Base-by-base conservation (phyloP, 2,888 invertebrate genomes). In the Drosophila hawaiiensis region DNA sequence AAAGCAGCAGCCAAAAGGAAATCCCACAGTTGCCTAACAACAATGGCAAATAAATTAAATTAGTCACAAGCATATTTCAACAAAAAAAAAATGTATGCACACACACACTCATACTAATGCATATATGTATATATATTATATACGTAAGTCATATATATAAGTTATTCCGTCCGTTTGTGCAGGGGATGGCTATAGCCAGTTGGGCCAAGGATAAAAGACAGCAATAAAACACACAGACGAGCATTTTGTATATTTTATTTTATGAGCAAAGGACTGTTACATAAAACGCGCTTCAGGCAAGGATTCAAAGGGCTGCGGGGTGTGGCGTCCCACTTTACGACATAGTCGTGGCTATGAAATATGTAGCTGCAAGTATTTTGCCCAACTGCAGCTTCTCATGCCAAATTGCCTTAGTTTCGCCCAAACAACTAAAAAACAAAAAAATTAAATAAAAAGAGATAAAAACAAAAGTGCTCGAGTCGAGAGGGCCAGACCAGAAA, bases 51-150 rank as follows among this genome's bases (percentile, higher is more conserved):
- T 87, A 87, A 87, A 87, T 87, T 89, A 87, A 87, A 89, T 87
- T 89, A 89, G 87, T 87, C 84, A 81, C 87, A 89, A 87, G 73
- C 89, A 89, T 87, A 89, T 87, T 89, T 89, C 84, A 89, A 79
- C 84, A 83, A 84, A 1, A 2, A 1, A 2, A 41, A 35, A 35
- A 35, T 19, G 4, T 16, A 16, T 60, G 62, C 69, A 54, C 70
- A 50, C 49, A 60, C 47, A 54, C 22, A 53, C 22, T 28, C 4
- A 47, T 7, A 25, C 12, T 4, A n/a, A 10, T 10, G 10, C 2
- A n/a, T n/a, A n/a, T 10, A 41, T 19, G 4, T 41, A 10, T 41
- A n/a, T n/a, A 41, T 10, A 39, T n/a, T 73, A 60, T 73, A 25
- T 43, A n/a, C n/a, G n/a, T n/a, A n/a, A n/a, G n/a, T n/a, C n/a